A percentile compares a stretch with the other conserved stretches of the same genome.
Conservation (phyloP, 2,888 invertebrate genomes). For the Sarcophaga subvicina region DNA sequence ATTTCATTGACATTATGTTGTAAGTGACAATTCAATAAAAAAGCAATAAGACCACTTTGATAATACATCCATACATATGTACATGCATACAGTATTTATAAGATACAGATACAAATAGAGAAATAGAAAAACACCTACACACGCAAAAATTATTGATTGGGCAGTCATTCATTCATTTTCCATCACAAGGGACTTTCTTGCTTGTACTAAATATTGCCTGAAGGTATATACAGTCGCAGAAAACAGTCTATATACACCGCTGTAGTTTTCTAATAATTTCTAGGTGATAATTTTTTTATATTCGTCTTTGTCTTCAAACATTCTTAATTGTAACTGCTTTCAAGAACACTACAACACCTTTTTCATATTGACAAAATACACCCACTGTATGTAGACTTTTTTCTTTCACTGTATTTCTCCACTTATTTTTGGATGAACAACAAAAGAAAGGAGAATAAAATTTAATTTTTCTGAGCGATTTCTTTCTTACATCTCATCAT, state of each 20-base stretch:
- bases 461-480: no score
- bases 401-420: not conserved
- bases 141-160: constrained; percentile 56
- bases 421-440: no score
- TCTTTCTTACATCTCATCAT: no score
- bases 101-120: not conserved
- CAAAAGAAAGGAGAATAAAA: no score
- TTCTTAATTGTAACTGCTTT: no score
- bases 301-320: no score
- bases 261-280: no score
- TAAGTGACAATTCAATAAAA: constrained; percentile 66
- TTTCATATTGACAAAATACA: no score
- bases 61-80: constrained; percentile 25
- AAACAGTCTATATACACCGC: no score
- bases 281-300: no score
- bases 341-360: no score
- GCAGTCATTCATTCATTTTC: constrained; percentile 39
- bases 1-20: constrained; percentile 57
- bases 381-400: not conserved
- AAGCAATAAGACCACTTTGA: constrained; percentile 65
- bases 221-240: constrained; percentile 20
- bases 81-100: constrained; percentile 11
- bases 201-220: constrained; percentile 39
- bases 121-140: not conserved
- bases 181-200: constrained; percentile 54